Conservation (phyloP, 2,888 invertebrate species). For the Idaea straminata region DNA sequence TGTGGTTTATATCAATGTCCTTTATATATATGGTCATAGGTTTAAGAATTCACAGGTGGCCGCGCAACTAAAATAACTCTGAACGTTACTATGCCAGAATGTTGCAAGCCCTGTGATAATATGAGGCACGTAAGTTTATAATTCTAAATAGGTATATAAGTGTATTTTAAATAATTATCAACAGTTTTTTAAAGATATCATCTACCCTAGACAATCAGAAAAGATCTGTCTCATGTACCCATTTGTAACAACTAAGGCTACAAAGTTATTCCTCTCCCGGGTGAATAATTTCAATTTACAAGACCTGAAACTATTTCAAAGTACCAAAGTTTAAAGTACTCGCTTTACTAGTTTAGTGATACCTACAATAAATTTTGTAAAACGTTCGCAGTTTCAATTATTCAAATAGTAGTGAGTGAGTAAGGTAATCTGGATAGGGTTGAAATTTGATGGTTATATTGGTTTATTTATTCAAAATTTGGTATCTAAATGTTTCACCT, state of each 20-base stretch:
- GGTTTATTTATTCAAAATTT: background rate
- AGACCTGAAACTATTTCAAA: constrained; percentile 60
- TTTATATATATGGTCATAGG: too few species aligned
- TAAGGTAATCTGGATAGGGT: background rate
- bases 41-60: too few species aligned
- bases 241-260: constrained; percentile 48
- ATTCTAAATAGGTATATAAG: too few species aligned
- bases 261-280: constrained; percentile 53
- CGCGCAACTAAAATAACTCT: too few species aligned
- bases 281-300: constrained; percentile 69
- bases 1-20: too few species aligned
- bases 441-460: background rate
- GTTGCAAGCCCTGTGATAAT: too few species aligned
- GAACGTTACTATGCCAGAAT: too few species aligned
- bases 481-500: too few species aligned
- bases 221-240: constrained; percentile 6
- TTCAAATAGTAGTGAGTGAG: background rate
- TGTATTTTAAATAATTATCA: too few species aligned
- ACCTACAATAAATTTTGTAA: constrained; percentile 23
- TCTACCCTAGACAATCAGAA: background rate
- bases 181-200: background rate
- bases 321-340: constrained; percentile 55
- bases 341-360: constrained; percentile 47
- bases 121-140: too few species aligned
- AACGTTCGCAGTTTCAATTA: constrained; percentile 2